Conservation (phyloP, 2,113 vertebrate genomes). For the Bubo bubo region DNA sequence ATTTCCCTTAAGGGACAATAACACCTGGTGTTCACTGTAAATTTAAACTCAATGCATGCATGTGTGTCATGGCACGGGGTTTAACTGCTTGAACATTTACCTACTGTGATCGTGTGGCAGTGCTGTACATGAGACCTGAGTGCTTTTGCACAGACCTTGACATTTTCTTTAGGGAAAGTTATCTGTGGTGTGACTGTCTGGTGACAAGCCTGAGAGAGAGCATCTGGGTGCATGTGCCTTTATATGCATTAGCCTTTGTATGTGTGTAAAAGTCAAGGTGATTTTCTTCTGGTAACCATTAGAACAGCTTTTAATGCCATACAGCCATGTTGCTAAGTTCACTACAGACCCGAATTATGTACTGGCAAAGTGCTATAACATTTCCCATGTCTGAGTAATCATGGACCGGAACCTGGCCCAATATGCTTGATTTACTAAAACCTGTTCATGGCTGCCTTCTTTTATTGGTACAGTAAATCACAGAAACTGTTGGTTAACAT, state of each 20-base stretch:
- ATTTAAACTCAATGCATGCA: not conserved
- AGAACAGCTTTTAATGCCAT: not conserved
- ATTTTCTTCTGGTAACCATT: not conserved
- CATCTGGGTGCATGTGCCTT: fast-evolving
- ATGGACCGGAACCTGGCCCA: not conserved
- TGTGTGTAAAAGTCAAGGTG: not conserved
- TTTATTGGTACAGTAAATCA: not conserved
- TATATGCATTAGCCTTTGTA: not conserved
- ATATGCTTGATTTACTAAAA: not conserved
- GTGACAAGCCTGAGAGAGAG: not conserved
- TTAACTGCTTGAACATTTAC: fast-evolving
- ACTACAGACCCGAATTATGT: not conserved
- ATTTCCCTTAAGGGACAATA: not conserved
- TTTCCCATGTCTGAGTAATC: not conserved
- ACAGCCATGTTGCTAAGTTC: not conserved
- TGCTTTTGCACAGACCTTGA: not conserved
- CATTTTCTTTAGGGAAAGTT: not conserved
- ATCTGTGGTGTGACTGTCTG: not conserved
- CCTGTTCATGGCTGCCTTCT: not conserved
- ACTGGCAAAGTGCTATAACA: not conserved
- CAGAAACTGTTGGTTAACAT: not conserved
- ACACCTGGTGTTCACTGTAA: not conserved
- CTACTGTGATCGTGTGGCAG: fast-evolving
- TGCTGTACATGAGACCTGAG: not conserved
- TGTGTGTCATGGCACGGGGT: not conserved